Base-by-base conservation (phyloP, 1,140 invertebrate genomes). In the Dinothrombium tinctorium region DNA sequence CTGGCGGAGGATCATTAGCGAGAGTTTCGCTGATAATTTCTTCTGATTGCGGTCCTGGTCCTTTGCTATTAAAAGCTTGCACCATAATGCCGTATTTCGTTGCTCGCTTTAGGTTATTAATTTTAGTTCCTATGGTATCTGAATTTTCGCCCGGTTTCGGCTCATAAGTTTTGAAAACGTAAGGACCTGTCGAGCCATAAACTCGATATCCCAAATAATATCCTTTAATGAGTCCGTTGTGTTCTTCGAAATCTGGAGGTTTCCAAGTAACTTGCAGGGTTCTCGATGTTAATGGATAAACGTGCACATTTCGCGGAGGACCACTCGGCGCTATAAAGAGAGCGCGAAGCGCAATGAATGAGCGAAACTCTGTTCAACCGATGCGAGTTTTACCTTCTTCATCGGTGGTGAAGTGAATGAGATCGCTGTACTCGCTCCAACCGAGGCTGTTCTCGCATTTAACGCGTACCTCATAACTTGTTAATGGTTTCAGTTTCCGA, bases 151-250 rank as follows among this genome's bases (percentile, higher is more conserved):
- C n/a, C n/a, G n/a, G n/a, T n/a, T n/a, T n/a, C n/a, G n/a, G n/a
- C n/a, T n/a, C n/a, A n/a, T n/a, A n/a, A 28, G 54, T 58, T 32
- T 54, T 49, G 38, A 57, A 59, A 1, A 53, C 46, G 42, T 51
- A 57, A 12, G 52, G 51, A 20, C 58, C 55, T 3, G 49, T 45
- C 25, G 55, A 55, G 17, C 58, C 58, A 6, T 54, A 51, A 9
- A 57, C 49, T 45, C 59, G 74, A 61, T 83, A 89, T 36, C 84
- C 83, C 7, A 92, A 73, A 54, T 90, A 83, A 56, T 90, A 94
- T 14, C 86, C 86, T 2, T 82, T 66, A 47, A 92, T 71, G 47
- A 79, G 76, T 11, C 86, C 87, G 58, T 92, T 87, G 72, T 78
- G 82, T 37, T 79, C 64, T 54, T 84, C 76, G 47, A 73, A 64